phyloP scores from a whole-genome alignment of 2,797 vertebrate genomes.

The Coregonus sp. region DNA sequence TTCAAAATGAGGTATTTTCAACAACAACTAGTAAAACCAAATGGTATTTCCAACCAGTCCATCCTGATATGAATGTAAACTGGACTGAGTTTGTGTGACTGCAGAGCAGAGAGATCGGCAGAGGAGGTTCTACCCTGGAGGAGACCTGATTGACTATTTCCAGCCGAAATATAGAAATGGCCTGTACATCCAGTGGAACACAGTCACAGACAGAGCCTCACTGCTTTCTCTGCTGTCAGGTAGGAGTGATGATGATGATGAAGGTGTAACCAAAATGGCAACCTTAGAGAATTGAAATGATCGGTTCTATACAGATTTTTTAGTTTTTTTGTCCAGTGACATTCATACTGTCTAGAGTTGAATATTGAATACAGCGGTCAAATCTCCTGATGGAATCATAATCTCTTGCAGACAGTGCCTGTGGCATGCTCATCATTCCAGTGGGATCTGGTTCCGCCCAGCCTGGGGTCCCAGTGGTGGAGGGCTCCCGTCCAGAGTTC shows the following conservation, averaged over 20 bases:
- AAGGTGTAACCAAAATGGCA: neutral
- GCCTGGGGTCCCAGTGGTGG: constrained; percentile 55
- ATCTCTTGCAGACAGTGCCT: constrained; percentile 52
- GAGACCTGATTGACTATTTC: constrained; percentile 76
- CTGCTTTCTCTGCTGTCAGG: constrained; percentile 57
- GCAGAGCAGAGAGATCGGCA: constrained; percentile 56
- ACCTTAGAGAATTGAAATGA: neutral
- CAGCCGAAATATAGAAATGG: constrained; percentile 54
- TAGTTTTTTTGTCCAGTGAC: no score
- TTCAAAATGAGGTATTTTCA: neutral
- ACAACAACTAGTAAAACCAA: neutral
- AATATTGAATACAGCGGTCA: neutral
- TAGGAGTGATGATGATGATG: constrained; percentile 19
- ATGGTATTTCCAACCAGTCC: neutral
- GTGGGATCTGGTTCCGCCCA: constrained; percentile 43
- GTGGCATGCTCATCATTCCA: constrained; percentile 76
- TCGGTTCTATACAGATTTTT: neutral
- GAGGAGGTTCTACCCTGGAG: constrained; percentile 76
- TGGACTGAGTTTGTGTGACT: neutral
- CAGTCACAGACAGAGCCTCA: constrained; percentile 47
- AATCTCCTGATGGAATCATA: neutral
- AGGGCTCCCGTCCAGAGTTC: constrained; percentile 35
- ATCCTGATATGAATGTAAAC: neutral
- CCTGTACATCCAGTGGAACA: constrained; percentile 67
- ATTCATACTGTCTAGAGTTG: neutral